These are phyloP conservation scores for Cotesia congregata DNA, from an alignment of 2,888 invertebrate genomes.

Conservation along the genomic window DNA sequence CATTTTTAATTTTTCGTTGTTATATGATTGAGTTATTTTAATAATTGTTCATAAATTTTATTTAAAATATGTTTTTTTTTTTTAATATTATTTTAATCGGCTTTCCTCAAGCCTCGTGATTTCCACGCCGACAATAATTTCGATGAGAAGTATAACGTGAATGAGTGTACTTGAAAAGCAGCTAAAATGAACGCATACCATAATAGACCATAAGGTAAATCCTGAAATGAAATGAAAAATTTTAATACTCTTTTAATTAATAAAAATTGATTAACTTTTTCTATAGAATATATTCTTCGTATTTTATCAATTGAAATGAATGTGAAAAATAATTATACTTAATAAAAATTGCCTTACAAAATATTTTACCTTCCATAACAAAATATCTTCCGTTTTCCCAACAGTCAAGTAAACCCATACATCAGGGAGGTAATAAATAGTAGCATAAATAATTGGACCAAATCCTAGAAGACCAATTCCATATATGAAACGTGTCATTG, in stretches of 20 bases:
- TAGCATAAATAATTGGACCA: constrained; percentile 85
- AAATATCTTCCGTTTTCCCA: constrained; percentile 78
- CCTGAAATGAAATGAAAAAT: constrained; percentile 74
- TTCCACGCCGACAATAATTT: constrained; percentile 88
- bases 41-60: background rate
- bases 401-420: constrained; percentile 85
- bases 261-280: too few species aligned
- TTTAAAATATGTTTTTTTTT: background rate
- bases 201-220: constrained; percentile 89
- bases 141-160: constrained; percentile 87
- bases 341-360: constrained; percentile 16
- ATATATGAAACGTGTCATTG: constrained; percentile 84
- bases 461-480: constrained; percentile 85
- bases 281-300: too few species aligned
- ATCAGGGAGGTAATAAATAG: constrained; percentile 86
- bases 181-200: constrained; percentile 93
- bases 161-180: constrained; percentile 90
- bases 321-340: too few species aligned
- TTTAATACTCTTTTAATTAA: background rate
- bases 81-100: constrained; percentile 72
- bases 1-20: constrained; percentile 5
- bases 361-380: constrained; percentile 83
- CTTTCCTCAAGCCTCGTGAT: constrained; percentile 80
- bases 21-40: background rate
- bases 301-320: too few species aligned